Base-by-base conservation (phyloP, 1,140 invertebrate genomes). In the Proales similis region DNA sequence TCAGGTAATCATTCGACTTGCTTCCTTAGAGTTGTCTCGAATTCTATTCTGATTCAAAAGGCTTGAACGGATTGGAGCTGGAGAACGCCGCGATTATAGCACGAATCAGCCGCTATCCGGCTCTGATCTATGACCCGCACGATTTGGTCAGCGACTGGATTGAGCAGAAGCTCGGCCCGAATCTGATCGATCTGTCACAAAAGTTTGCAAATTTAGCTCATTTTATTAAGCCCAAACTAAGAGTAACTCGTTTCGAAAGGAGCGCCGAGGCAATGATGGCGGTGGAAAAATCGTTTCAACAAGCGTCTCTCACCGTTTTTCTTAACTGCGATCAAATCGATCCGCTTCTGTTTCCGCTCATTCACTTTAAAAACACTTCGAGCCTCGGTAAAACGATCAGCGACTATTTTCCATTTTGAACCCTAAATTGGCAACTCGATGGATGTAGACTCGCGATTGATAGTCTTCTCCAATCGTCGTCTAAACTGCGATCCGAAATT, bases 211-310 rank as follows among this genome's bases (percentile, higher is more conserved):
- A 39, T 2, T 39, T 39, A 14, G n/a, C 36, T 39, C 20, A 14
- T 39, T 39, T 39, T 39, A 3, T 2, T 14, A 39, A 19, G 20
- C 20, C 36, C n/a, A 39, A 39, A 2, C 17, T 11, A 3, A 36
- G 14, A 36, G 9, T 36, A 9, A 9, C 14, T 36, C 14, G 14
- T 9, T 9, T 9, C 33, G 9, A 36, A 19, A 53, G 51, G 32
- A 57, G 45, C 22, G 29, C 51, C 3, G 57, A 61, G 12, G 39
- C 33, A 3, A 33, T 61, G 4, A 26, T 61, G 17, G 14, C 39
- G 26, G 38, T 61, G 45, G 57, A 61, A 61, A 45, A 61, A 19
- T 45, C 42, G 47, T 61, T 61, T 22, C 39, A 45, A 61, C 26
- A 27, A 46, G 57, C 42, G n/a, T n/a, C 39, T 19, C 26, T 46